Conservation (phyloP, 2,888 invertebrate genomes). For the Sisyra terminalis region DNA sequence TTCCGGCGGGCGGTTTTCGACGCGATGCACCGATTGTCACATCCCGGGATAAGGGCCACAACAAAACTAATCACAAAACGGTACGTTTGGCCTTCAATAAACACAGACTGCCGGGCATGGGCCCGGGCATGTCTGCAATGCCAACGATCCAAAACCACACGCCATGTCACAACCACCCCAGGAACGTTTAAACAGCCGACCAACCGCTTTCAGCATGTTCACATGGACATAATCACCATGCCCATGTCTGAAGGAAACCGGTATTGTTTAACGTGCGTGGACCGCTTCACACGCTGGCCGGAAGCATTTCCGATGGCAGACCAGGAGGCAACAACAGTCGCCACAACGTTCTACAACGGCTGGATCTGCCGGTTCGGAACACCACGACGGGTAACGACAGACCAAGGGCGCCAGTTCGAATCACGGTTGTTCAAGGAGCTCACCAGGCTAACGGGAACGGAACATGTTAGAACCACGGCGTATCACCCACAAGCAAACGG, state of each 20-base stretch:
- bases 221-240: constrained; percentile 4
- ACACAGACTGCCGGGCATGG: background rate
- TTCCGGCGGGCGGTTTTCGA: background rate
- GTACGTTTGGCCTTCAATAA: background rate
- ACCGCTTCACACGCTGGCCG: constrained; percentile 19
- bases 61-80: background rate
- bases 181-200: background rate
- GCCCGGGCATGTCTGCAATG: background rate
- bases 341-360: constrained; percentile 13
- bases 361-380: constrained; percentile 20
- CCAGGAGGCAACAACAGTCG: constrained; percentile 17
- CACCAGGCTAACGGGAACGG: constrained; percentile 10
- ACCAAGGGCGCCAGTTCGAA: constrained; percentile 18
- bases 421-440: constrained; percentile 14
- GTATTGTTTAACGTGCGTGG: constrained; percentile 14
- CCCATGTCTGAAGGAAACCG: constrained; percentile 4
- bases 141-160: background rate
- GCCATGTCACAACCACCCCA: background rate
- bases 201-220: background rate
- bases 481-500: constrained; percentile 1
- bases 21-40: background rate
- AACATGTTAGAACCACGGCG: constrained; percentile 9
- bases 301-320: constrained; percentile 18
- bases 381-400: constrained; percentile 18
- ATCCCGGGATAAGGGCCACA: background rate